Evolutionary conservation across 37 sponge, comb jelly and placozoan species (phyloP), one percentile per base, ranked within the genome.

Genomic region (Halisarca cf. caerulea): DNA sequence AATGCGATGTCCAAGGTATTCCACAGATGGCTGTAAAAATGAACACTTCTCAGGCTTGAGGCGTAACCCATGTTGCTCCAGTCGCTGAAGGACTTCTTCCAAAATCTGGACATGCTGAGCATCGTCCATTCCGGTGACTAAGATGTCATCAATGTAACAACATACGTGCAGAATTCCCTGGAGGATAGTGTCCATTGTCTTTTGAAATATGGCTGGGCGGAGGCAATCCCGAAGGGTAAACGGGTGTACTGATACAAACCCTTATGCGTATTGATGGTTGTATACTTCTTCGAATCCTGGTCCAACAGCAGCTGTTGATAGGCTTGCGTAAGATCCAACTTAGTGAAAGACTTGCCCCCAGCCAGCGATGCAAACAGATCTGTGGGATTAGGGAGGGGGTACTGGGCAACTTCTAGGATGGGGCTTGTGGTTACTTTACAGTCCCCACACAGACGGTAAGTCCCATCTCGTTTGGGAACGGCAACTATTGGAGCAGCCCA

Each of bases 401-500:
- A 28, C n/a, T 51, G 43, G 7, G 45, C 74, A 8, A 73, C 74
- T 8, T 84, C 85, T 2, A 84, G 61, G 7, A 68, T 60, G 9
- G 77, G 42, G 27, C 74, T 84, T 18, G 70, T 34, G 34, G 85
- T 84, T 15, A 36, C 38, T 11, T 73, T 75, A 38, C 74, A 84
- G 43, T 84, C 85, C 3, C 85, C 78, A 75, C 85, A 84, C 21
- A 84, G 20, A 36, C 85, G 34, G 59, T 69, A 51, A 11, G 3
- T 39, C 33, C 61, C 61, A 53, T 84, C 62, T 20, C 38, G 43
- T 23, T 84, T 84, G 60, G 60, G 37, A 24, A 84, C 85, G 30
- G 78, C 54, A 6, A 84, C 85, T 57, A 84, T 84, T 2, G 85
- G 78, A n/a, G 85, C 73, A 45, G 77, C 85, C 85, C 85, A 84